phyloP scores from a whole-genome alignment of 2,113 vertebrate species.

The Gobio gobio region DNA sequence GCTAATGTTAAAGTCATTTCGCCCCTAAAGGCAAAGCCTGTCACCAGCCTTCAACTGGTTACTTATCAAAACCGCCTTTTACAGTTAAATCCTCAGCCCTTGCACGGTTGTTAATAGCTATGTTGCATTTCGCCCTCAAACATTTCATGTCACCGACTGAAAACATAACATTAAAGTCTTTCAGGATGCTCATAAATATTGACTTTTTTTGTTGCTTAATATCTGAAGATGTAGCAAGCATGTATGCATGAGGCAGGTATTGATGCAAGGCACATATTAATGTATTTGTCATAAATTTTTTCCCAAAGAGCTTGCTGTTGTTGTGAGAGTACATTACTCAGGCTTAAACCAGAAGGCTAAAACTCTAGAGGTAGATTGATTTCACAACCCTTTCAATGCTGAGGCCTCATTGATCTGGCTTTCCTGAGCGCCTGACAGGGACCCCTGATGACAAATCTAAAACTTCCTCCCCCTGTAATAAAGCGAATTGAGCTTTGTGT shows the following conservation, averaged over 20 bases:
- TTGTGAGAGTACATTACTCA: conserved; percentile 13
- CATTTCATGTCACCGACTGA: conserved; percentile 14
- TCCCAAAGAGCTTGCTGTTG: not conserved
- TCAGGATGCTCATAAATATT: not conserved
- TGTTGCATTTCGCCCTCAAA: conserved; percentile 27
- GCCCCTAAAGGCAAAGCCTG: conserved; percentile 44
- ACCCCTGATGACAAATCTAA: conserved; percentile 44
- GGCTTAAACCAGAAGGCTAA: conserved; percentile 39
- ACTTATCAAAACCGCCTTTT: conserved; percentile 32
- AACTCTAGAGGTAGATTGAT: conserved; percentile 53
- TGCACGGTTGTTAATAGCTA: not conserved
- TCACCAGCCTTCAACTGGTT: conserved; percentile 25
- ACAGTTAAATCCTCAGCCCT: conserved; percentile 1
- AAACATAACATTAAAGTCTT: conserved; percentile 7
- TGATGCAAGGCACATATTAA: not conserved
- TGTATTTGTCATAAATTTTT: conserved; percentile 1
- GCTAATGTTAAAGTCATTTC: conserved; percentile 29
- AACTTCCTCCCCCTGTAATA: conserved; percentile 49
- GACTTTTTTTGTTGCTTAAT: conserved; percentile 5
- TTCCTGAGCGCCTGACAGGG: conserved; percentile 30
- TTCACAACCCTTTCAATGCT: conserved; percentile 35
- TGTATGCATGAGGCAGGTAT: not conserved
- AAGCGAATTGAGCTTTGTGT: conserved; percentile 48
- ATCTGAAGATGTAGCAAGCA: conserved; percentile 1
- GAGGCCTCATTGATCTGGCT: conserved; percentile 48